A percentile compares a stretch with the other conserved stretches of the same genome.
Conservation (phyloP, 2,797 vertebrate genomes). For the Hippoglossus hippoglossus region DNA sequence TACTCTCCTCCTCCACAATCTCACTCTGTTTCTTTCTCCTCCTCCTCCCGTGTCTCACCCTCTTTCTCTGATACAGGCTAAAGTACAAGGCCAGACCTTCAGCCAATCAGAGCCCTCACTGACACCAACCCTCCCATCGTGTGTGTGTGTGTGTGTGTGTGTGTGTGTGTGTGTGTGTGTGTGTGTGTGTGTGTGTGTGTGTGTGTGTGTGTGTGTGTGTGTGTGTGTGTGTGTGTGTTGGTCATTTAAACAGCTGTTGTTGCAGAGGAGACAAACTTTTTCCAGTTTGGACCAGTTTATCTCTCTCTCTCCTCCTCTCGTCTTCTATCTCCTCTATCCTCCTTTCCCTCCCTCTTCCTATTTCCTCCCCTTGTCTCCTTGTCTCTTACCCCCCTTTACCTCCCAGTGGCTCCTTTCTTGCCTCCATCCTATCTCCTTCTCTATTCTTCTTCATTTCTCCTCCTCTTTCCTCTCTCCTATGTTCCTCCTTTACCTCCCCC, state of each 20-base stretch:
- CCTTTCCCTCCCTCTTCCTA: background rate
- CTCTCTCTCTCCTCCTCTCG: background rate
- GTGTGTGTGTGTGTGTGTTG: conserved; percentile 27
- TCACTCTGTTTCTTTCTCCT: too few species aligned
- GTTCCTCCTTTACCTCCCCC: too few species aligned
- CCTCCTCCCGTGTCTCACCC: background rate
- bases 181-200: conserved; percentile 28
- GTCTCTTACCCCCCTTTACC: too few species aligned
- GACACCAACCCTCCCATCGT: conserved; percentile 36
- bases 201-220: conserved; percentile 32
- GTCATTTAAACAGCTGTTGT: conserved; percentile 44
- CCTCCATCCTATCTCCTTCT: background rate
- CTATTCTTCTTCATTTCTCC: background rate
- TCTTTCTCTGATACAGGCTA: conserved; percentile 7
- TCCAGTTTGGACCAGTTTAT: conserved; percentile 43
- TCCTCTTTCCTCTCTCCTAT: background rate
- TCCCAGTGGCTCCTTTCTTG: background rate
- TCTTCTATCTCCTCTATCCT: background rate
- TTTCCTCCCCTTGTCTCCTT: background rate
- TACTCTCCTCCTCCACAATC: background rate
- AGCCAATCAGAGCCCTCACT: conserved; percentile 48
- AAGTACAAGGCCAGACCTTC: conserved; percentile 49
- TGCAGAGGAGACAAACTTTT: conserved; percentile 35
- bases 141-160: background rate
- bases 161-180: conserved; percentile 13